Conservation (phyloP, 2,888 invertebrate genomes). For the Didymodactylos carnosus region DNA sequence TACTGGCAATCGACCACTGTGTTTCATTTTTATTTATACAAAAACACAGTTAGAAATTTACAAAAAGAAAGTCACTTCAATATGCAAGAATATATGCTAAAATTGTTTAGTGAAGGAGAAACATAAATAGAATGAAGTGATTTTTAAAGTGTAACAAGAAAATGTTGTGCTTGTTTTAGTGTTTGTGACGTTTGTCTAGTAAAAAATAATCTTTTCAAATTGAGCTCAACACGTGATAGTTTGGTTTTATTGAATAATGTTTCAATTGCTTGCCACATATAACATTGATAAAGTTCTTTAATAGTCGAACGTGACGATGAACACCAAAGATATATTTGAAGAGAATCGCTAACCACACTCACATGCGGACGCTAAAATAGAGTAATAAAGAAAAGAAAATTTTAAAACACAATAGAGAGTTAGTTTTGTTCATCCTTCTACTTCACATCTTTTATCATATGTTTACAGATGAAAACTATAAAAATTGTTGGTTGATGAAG, state of each 20-base stretch:
- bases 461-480: no score
- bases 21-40: no score
- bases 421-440: no score
- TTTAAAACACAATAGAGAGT: no score
- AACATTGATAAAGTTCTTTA: neutral
- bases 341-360: neutral
- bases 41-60: no score
- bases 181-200: neutral
- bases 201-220: neutral
- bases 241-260: neutral
- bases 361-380: neutral
- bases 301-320: neutral
- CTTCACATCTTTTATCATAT: no score
- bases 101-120: no score
- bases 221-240: neutral
- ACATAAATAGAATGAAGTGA: no score
- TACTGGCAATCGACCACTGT: no score
- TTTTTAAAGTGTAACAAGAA: neutral
- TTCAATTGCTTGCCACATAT: neutral
- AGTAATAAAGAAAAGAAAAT: neutral
- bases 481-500: no score
- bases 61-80: no score
- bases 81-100: no score
- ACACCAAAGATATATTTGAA: neutral
- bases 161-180: neutral